phyloP scores from a whole-genome alignment of 2,888 invertebrate species.

The Dicranocentrus wangi region DNA sequence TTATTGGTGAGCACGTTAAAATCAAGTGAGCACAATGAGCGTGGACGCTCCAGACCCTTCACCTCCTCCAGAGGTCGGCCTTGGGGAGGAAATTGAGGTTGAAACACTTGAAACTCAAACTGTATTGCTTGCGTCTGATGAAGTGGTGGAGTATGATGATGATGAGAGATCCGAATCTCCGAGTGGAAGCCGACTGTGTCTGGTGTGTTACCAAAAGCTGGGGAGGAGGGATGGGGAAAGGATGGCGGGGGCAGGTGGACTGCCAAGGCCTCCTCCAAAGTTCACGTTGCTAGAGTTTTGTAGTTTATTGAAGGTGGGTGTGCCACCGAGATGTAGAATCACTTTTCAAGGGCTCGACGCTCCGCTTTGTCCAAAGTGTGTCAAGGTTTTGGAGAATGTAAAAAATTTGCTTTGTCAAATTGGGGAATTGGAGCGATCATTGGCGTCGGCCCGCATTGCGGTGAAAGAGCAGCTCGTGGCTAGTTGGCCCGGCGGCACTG shows the following conservation, averaged over 20 bases:
- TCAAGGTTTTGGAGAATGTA: not conserved
- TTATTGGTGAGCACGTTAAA: too few species aligned
- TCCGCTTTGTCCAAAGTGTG: conserved; percentile 26
- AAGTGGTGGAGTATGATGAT: too few species aligned
- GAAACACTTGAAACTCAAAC: too few species aligned
- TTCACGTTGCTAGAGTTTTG: conserved; percentile 33
- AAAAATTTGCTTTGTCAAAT: not conserved
- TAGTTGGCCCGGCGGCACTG: not conserved
- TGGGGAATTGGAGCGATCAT: conserved; percentile 17
- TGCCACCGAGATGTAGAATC: not conserved
- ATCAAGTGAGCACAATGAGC: too few species aligned
- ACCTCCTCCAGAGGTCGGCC: too few species aligned
- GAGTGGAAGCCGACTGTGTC: not conserved
- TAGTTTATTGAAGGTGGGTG: conserved; percentile 8
- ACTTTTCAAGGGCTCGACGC: not conserved
- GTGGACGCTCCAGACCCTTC: too few species aligned
- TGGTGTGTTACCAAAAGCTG: not conserved
- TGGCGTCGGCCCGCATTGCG: not conserved
- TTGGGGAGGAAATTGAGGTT: too few species aligned
- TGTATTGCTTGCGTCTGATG: too few species aligned
- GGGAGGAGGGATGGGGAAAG: not conserved
- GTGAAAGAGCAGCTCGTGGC: conserved; percentile 17
- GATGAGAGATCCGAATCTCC: too few species aligned
- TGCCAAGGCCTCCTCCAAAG: not conserved
- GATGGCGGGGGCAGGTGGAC: not conserved